Evolutionary conservation across 2,797 vertebrate genomes (phyloP), one percentile per base, ranked within the genome.

Genomic region (Pseudochaenichthys georgianus): DNA sequence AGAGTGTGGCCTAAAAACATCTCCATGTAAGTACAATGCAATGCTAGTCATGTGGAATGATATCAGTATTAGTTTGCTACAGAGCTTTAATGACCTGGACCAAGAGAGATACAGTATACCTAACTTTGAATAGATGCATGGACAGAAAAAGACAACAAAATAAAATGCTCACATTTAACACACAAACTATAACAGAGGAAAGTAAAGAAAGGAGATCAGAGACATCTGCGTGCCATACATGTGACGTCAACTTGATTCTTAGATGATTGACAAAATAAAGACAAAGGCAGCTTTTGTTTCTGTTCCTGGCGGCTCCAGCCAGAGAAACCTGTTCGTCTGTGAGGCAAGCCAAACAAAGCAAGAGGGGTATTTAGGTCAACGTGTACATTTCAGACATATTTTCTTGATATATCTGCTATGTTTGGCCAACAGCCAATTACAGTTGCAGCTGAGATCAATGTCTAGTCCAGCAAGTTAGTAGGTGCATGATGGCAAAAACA

Each of bases 191-290:
- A 63, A 70, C 62, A 69, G 62, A 77, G 62, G 34, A 72, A 51
- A 19, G 17, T 67, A 60, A 12, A 11, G 53, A 62, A 45, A 61
- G 58, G 70, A 17, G 23, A 46, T 48, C 61, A 68, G 67, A 21
- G 60, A 68, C 47, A 57, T 54, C 45, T 62, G 61, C 64, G 66
- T 50, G 76, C 57, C 84, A 83, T 75, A 85, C 84, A 80, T 87
- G 65, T 83, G 86, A 88, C 79, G 84, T 87, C 84, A 89, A 75
- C 83, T 83, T 87, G 93, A 93, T 92, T 92, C 81, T 93, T 90
- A 89, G 89, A 87, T 75, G 83, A 86, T 21, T 74, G 83, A 85
- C 85, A 87, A 89, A 85, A 86, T 82, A 86, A 67, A 82, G 70
- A 91, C 86, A 90, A 89, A 81, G 61, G 73, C 66, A 57, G 90